phyloP scores from a whole-genome alignment of 1,140 invertebrate genomes.

The Vanessa atalanta region DNA sequence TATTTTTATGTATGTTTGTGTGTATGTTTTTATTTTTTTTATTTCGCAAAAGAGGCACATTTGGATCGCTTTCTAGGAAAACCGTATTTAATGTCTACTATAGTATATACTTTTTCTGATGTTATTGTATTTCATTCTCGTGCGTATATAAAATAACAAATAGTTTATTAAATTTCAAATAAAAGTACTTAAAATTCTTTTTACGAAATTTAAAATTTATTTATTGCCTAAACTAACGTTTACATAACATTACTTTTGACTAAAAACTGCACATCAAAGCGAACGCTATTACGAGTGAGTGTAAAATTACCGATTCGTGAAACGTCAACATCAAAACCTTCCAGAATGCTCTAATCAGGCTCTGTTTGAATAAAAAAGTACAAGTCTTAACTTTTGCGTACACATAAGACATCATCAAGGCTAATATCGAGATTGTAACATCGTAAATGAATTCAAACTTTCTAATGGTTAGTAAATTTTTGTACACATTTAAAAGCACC shows the following conservation, averaged over 20 bases:
- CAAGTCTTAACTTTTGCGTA: neutral
- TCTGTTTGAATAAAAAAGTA: slow-evolving; percentile 69
- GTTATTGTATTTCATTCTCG: no score
- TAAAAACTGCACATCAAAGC: slow-evolving; percentile 30
- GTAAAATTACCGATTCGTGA: slow-evolving; percentile 63
- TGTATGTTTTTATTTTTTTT: no score
- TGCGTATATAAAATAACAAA: no score
- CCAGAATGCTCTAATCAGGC: slow-evolving; percentile 72
- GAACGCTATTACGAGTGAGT: slow-evolving; percentile 26
- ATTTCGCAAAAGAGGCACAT: no score
- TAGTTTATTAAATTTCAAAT: no score
- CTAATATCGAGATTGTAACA: neutral
- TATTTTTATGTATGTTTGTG: no score
- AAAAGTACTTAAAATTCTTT: neutral
- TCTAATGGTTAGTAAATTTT: no score
- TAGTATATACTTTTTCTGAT: no score
- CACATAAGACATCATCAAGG: slow-evolving; percentile 5
- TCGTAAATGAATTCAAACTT: no score
- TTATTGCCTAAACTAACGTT: slow-evolving; percentile 16
- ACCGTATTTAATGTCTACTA: no score
- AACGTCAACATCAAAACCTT: slow-evolving; percentile 66
- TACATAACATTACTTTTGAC: slow-evolving; percentile 21
- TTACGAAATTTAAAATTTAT: neutral
- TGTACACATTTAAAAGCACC: no score
- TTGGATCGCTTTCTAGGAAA: no score